Conservation (phyloP, 2,888 invertebrate genomes). For the Caenorhabditis panamensis region DNA sequence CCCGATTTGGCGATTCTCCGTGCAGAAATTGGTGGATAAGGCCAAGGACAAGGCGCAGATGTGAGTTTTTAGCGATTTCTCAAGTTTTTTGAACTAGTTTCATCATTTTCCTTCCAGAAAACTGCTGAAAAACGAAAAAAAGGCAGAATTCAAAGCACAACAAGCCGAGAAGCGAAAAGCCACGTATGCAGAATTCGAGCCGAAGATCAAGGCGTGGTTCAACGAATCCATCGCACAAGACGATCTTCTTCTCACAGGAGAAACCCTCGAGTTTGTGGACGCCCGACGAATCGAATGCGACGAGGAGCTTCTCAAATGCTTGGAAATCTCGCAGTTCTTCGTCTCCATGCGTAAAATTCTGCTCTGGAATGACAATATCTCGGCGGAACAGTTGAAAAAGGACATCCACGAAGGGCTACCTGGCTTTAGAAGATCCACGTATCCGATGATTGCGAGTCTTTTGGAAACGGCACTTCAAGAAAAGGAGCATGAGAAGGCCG, state of each 20-base stretch:
- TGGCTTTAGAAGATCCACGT: slow-evolving; percentile 35
- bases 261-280: not conserved
- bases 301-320: slow-evolving; percentile 36
- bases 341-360: slow-evolving; percentile 49
- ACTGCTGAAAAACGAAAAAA: slow-evolving; percentile 31
- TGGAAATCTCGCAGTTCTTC: slow-evolving; percentile 56
- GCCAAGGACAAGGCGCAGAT: slow-evolving; percentile 31
- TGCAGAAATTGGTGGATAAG: slow-evolving; percentile 42
- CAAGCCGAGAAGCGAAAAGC: slow-evolving; percentile 33
- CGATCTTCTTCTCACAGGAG: slow-evolving; percentile 26
- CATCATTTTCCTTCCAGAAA: slow-evolving; percentile 25
- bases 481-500: slow-evolving; percentile 40
- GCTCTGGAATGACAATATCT: slow-evolving; percentile 47
- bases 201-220: slow-evolving; percentile 33
- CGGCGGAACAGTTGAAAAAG: slow-evolving; percentile 6
- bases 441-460: slow-evolving; percentile 40
- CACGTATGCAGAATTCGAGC: slow-evolving; percentile 23
- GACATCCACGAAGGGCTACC: slow-evolving; percentile 30
- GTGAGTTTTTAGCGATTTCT: slow-evolving; percentile 14
- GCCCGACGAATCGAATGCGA: slow-evolving; percentile 9
- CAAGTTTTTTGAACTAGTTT: not conserved
- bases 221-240: slow-evolving; percentile 37
- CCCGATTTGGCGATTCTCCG: slow-evolving; percentile 24
- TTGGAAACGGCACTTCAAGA: slow-evolving; percentile 45
- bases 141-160: slow-evolving; percentile 27